Base-by-base conservation (phyloP, 2,113 vertebrate genomes). In the Elaphurus davidianus region DNA sequence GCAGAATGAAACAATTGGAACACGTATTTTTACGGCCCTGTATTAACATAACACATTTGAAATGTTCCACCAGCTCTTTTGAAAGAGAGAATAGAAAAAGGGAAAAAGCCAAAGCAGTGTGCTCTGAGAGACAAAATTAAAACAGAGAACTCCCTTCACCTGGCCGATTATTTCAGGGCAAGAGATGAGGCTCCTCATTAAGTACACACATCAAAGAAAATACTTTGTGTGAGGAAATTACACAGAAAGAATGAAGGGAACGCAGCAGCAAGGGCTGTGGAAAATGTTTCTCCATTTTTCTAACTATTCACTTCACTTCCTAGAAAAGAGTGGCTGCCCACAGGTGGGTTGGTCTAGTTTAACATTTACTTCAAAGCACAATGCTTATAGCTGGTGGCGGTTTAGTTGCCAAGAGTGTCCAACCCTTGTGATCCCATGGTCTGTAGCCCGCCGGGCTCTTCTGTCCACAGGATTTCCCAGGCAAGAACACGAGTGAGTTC, bases 231-330 rank as follows among this genome's bases (percentile, higher is more conserved):
- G 40, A 97, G 92, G 96, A 94, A 94, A 95, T 96, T 95, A 87
- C 94, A 94, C 25, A 96, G 54, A 95, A 97, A 88, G 67, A 87
- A 85, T 23, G 59, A 78, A 97, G 54, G 45, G 43, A 83, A 87
- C 62, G 23, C 67, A 94, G 78, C 91, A 91, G 59, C 50, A 12
- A 57, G 81, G 55, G 52, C 36, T 62, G 12, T 93, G 71, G 78
- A 59, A 93, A 96, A 78, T 62, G 19, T 95, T 95, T 74, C 71
- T 93, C 92, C 50, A 67, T 91, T 91, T 98, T 91, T 84, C 23
- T 87, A 96, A 99, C 98, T 98, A 98, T 98, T 98, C 97, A 97
- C 98, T 98, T 99, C 97, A 97, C 98, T 98, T 98, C 98, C 98
- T 99, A 98, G 93, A 98, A 98, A 98, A 98, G 93, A 98, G 98